These are phyloP conservation scores for Eulemur macaco DNA, from an alignment of 2,113 vertebrate species.

Conservation along the genomic window DNA sequence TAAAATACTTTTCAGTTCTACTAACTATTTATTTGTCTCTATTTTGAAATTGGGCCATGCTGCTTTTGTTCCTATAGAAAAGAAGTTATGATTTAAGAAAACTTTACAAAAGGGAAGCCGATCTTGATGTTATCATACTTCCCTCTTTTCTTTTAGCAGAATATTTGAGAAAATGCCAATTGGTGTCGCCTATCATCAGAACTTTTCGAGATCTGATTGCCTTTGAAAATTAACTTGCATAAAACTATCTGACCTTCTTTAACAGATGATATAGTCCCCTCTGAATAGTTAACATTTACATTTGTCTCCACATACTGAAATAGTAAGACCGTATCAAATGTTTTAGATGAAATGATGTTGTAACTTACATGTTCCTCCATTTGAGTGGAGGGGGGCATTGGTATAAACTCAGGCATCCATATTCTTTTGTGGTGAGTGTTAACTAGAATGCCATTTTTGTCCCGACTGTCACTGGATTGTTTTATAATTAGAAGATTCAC, in stretches of 20 bases:
- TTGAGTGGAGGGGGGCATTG: not conserved
- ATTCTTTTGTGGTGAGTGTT: constrained; percentile 54
- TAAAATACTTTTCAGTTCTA: constrained; percentile 54
- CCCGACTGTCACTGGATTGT: constrained; percentile 23
- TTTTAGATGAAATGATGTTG: not conserved
- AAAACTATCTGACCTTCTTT: constrained; percentile 53
- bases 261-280: not conserved
- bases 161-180: constrained; percentile 84
- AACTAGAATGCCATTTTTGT: constrained; percentile 58
- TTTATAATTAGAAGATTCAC: constrained; percentile 71
- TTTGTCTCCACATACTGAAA: constrained; percentile 8
- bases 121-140: constrained; percentile 85
- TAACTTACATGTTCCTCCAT: not conserved
- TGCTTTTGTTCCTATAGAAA: constrained; percentile 79
- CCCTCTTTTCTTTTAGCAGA: constrained; percentile 84
- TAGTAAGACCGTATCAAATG: not conserved
- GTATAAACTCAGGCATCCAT: constrained; percentile 25
- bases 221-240: constrained; percentile 72
- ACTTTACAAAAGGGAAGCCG: constrained; percentile 81
- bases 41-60: constrained; percentile 61
- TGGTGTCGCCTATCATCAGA: constrained; percentile 76
- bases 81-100: constrained; percentile 83
- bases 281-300: not conserved
- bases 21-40: constrained; percentile 43
- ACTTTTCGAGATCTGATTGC: constrained; percentile 73